phyloP scores from a whole-genome alignment of 2,888 invertebrate species.

The Agonopterix heracliana region DNA sequence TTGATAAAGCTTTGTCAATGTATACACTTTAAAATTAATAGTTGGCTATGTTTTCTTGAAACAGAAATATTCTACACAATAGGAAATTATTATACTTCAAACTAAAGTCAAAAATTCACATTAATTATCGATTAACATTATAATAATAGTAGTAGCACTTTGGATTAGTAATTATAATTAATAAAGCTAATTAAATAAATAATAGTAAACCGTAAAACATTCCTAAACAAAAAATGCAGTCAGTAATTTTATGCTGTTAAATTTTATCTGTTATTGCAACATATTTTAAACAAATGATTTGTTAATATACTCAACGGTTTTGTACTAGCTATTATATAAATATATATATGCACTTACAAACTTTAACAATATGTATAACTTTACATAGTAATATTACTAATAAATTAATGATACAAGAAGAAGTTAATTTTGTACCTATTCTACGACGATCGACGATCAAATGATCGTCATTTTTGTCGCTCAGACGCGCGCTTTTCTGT shows the following conservation, averaged over 20 bases:
- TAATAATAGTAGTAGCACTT: constrained; percentile 25
- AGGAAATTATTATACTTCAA: too few species aligned
- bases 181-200: not conserved
- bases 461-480: too few species aligned
- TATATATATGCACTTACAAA: constrained; percentile 33
- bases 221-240: not conserved
- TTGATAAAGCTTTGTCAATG: too few species aligned
- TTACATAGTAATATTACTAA: constrained; percentile 13
- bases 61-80: too few species aligned
- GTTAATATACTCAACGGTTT: constrained; percentile 23
- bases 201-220: not conserved
- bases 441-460: too few species aligned
- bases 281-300: not conserved
- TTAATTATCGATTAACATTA: too few species aligned
- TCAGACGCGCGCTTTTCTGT: too few species aligned
- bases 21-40: too few species aligned
- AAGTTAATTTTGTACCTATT: too few species aligned
- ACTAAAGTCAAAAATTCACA: too few species aligned
- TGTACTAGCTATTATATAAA: constrained; percentile 47
- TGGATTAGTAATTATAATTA: constrained; percentile 13
- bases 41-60: too few species aligned
- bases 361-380: constrained; percentile 45
- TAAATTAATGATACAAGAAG: not conserved
- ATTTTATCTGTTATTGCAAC: not conserved
- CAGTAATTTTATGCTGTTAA: not conserved